These are phyloP conservation scores for Alouatta palliata DNA, from an alignment of 2,113 vertebrate genomes.

Conservation along the genomic window DNA sequence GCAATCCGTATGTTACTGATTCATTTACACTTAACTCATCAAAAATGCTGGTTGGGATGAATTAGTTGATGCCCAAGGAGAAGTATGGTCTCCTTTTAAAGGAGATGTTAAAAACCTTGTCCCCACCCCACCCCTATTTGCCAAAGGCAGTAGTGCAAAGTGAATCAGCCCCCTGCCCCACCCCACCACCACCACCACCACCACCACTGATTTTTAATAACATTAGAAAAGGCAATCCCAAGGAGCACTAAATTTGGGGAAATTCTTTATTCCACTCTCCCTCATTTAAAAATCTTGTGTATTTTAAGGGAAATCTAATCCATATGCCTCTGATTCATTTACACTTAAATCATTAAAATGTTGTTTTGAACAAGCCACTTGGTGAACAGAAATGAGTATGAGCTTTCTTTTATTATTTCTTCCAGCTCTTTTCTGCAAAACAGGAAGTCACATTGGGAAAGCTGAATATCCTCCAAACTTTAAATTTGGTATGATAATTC, in stretches of 20 bases:
- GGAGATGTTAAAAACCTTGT: conserved; percentile 56
- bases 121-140: neutral
- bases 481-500: conserved; percentile 62
- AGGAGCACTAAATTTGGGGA: conserved; percentile 64
- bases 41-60: conserved; percentile 74
- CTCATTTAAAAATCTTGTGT: conserved; percentile 71
- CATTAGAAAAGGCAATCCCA: conserved; percentile 59
- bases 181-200: neutral
- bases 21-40: conserved; percentile 79
- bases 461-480: conserved; percentile 26
- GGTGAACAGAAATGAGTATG: conserved; percentile 61
- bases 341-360: conserved; percentile 78
- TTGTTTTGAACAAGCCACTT: conserved; percentile 74
- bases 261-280: conserved; percentile 71
- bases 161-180: neutral
- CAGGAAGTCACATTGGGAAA: conserved; percentile 68
- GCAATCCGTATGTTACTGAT: conserved; percentile 71
- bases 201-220: conserved; percentile 65
- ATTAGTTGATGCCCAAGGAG: conserved; percentile 70
- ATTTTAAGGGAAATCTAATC: conserved; percentile 76
- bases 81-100: conserved; percentile 60
- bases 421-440: conserved; percentile 70
- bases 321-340: conserved; percentile 80
- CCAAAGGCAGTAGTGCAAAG: conserved; percentile 73
- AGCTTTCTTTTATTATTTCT: conserved; percentile 63